phyloP scores from a whole-genome alignment of 1,140 invertebrate species.

The Saxidomus purpurata region DNA sequence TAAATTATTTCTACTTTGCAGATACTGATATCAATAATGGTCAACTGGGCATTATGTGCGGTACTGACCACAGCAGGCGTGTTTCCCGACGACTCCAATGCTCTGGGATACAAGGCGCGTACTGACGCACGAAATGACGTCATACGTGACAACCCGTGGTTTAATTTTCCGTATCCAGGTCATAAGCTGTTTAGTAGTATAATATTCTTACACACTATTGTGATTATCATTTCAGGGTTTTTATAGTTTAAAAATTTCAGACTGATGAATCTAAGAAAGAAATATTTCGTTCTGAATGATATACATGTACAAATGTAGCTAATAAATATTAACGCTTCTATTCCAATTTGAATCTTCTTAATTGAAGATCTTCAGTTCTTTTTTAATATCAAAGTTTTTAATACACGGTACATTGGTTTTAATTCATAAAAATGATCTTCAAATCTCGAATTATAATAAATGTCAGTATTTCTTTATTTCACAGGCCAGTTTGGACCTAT shows the following conservation, averaged over 20 bases:
- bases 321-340: no score
- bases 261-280: no score
- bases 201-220: neutral
- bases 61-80: constrained; percentile 91
- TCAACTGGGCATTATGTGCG: constrained; percentile 93
- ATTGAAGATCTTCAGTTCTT: no score
- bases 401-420: neutral
- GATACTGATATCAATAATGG: constrained; percentile 92
- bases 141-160: constrained; percentile 92
- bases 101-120: constrained; percentile 89
- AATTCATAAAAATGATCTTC: neutral
- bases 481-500: constrained; percentile 54
- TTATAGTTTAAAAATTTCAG: no score
- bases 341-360: no score
- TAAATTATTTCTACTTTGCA: constrained; percentile 81
- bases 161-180: constrained; percentile 94
- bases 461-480: neutral
- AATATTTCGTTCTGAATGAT: no score
- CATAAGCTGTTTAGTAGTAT: constrained; percentile 15
- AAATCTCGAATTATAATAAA: no score
- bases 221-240: neutral
- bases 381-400: neutral
- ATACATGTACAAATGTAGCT: no score
- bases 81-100: constrained; percentile 87
- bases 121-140: constrained; percentile 93